Evolutionary conservation across 2,113 vertebrate species (phyloP).

Genomic region (Atherinomorus stipes): DNA sequence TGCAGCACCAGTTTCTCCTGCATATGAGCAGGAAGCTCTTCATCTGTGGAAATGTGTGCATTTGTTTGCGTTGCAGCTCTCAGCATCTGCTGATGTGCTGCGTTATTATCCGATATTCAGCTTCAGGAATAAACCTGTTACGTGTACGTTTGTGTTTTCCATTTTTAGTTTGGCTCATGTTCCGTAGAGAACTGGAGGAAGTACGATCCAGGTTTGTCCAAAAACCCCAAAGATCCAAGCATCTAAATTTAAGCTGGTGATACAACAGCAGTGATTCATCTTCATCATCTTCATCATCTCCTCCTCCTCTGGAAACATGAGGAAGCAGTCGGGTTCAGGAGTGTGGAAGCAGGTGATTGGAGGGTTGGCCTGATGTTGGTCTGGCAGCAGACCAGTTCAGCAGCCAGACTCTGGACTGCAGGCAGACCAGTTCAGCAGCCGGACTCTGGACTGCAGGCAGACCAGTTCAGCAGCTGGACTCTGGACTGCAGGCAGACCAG

Average conservation of each 20-base stretch:
- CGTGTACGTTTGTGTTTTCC: not conserved
- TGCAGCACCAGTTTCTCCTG: too few species aligned
- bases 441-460: too few species aligned
- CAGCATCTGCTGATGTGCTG: not conserved
- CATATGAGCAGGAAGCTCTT: too few species aligned
- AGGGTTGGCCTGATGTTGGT: too few species aligned
- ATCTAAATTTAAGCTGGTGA: not conserved
- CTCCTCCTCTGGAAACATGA: not conserved
- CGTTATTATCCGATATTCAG: not conserved
- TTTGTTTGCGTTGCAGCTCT: too few species aligned
- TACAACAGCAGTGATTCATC: slow-evolving; percentile 6
- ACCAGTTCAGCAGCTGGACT: too few species aligned
- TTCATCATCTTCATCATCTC: not conserved
- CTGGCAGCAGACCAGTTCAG: too few species aligned
- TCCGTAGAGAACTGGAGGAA: too few species aligned
- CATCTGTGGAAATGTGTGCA: not conserved
- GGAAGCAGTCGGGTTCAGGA: not conserved
- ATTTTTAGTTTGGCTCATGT: too few species aligned
- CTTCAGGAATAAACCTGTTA: not conserved
- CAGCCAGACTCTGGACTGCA: too few species aligned
- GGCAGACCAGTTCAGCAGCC: too few species aligned
- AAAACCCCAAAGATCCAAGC: not conserved
- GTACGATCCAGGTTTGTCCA: not conserved
- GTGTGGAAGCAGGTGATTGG: not conserved
- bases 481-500: too few species aligned